These are phyloP conservation scores for Oriolus oriolus DNA, from an alignment of 2,113 vertebrate genomes.

Conservation along the genomic window DNA sequence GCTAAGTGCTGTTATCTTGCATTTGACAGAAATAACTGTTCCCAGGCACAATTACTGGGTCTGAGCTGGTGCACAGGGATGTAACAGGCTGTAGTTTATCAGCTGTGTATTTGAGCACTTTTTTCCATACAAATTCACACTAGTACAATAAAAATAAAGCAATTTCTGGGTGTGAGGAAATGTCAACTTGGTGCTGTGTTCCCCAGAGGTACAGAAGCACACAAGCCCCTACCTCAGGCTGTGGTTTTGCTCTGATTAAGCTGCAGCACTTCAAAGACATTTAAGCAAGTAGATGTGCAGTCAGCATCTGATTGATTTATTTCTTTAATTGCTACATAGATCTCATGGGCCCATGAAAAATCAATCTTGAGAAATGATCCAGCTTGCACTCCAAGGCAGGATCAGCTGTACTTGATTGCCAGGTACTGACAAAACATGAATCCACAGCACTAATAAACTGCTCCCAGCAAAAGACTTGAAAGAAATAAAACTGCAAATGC, in stretches of 20 bases:
- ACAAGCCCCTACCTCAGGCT: not conserved
- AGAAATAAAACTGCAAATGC: not conserved
- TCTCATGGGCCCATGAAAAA: not conserved
- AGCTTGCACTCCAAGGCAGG: not conserved
- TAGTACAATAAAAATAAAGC: not conserved
- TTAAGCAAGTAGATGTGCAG: not conserved
- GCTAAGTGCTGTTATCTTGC: not conserved
- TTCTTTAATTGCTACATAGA: not conserved
- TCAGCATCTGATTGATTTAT: not conserved
- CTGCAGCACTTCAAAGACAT: not conserved
- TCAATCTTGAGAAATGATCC: not conserved
- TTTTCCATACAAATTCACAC: not conserved
- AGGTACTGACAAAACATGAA: not conserved
- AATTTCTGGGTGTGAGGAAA: not conserved
- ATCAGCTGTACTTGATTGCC: not conserved
- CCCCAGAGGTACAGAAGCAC: not conserved
- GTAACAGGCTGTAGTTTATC: not conserved
- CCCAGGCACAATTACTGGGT: not conserved
- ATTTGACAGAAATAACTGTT: not conserved
- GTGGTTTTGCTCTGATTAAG: not conserved
- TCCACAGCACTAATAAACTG: not conserved
- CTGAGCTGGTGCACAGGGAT: not conserved
- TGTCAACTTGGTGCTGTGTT: not conserved
- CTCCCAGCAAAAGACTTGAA: not conserved
- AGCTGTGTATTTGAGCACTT: not conserved